These are phyloP conservation scores for Ramphastos sulfuratus DNA, from an alignment of 2,113 vertebrate species.

Conservation along the genomic window DNA sequence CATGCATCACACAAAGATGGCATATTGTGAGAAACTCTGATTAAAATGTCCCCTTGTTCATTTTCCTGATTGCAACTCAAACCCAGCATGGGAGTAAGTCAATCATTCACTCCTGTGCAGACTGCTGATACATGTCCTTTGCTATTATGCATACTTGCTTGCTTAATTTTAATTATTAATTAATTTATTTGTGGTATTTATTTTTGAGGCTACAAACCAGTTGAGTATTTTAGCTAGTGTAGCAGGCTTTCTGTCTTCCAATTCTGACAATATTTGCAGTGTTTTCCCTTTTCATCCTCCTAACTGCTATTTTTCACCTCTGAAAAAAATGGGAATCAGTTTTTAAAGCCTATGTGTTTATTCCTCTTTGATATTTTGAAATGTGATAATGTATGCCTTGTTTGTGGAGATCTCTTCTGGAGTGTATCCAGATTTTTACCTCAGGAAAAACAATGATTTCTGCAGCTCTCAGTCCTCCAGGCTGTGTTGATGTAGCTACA, in stretches of 20 bases:
- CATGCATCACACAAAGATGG: not conserved
- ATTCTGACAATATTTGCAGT: not conserved
- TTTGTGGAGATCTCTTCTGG: not conserved
- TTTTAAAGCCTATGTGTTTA: constrained; percentile 1
- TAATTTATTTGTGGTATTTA: not conserved
- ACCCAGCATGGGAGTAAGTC: not conserved
- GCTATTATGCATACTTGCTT: not conserved
- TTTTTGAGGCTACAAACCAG: not conserved
- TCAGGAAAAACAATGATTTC: not conserved
- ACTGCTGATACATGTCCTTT: not conserved
- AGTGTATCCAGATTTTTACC: not conserved
- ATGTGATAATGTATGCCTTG: not conserved
- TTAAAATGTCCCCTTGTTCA: constrained; percentile 43
- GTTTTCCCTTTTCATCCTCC: not conserved
- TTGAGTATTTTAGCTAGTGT: not conserved
- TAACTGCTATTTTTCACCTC: not conserved
- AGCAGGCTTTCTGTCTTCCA: not conserved
- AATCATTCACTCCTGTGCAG: not conserved
- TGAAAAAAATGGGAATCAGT: constrained; percentile 8
- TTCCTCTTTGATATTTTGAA: constrained; percentile 24
- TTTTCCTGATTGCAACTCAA: not conserved
- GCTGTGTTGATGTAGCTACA: not conserved
- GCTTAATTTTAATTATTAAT: constrained; percentile 13
- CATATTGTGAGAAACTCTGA: not conserved
- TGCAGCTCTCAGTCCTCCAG: not conserved